Conservation (phyloP, 2,113 vertebrate genomes). For the Morone chrysops region DNA sequence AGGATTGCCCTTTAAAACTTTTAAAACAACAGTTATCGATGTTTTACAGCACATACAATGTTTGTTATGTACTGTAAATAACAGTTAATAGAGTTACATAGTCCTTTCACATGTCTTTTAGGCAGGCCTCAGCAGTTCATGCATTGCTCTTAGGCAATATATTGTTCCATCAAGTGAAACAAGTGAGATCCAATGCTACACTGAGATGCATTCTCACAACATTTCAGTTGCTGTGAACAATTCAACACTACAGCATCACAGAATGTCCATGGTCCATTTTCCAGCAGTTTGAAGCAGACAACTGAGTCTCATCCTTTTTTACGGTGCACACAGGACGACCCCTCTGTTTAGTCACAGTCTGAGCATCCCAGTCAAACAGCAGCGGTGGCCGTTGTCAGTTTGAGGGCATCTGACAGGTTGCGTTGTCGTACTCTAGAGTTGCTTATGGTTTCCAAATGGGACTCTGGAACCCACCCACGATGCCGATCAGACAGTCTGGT, state of each 20-base stretch:
- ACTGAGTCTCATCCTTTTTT: not conserved
- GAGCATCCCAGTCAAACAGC: slow-evolving; percentile 55
- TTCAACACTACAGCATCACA: not conserved
- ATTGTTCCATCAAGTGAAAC: slow-evolving; percentile 34
- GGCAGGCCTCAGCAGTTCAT: slow-evolving; percentile 24
- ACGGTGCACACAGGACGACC: not conserved
- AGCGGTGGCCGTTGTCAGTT: slow-evolving; percentile 89
- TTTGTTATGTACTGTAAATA: slow-evolving; percentile 12
- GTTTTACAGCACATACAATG: slow-evolving; percentile 1
- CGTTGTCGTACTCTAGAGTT: slow-evolving; percentile 85
- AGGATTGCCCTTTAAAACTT: slow-evolving; percentile 5
- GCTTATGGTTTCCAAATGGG: slow-evolving; percentile 90
- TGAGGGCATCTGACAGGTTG: slow-evolving; percentile 92
- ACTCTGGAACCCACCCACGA: slow-evolving; percentile 91
- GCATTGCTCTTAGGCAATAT: slow-evolving; percentile 1
- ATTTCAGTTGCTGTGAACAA: slow-evolving; percentile 23
- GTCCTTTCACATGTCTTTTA: slow-evolving; percentile 16
- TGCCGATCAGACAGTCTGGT: slow-evolving; percentile 92
- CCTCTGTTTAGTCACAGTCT: not conserved
- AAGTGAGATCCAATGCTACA: slow-evolving; percentile 14
- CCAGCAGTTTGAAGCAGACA: slow-evolving; percentile 8
- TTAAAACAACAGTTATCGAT: slow-evolving; percentile 28
- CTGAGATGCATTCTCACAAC: slow-evolving; percentile 21
- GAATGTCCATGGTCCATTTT: slow-evolving; percentile 32
- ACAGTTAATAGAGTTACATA: slow-evolving; percentile 15